Evolutionary conservation across 2,113 vertebrate species (phyloP).

Genomic region (Chroicocephalus ridibundus): DNA sequence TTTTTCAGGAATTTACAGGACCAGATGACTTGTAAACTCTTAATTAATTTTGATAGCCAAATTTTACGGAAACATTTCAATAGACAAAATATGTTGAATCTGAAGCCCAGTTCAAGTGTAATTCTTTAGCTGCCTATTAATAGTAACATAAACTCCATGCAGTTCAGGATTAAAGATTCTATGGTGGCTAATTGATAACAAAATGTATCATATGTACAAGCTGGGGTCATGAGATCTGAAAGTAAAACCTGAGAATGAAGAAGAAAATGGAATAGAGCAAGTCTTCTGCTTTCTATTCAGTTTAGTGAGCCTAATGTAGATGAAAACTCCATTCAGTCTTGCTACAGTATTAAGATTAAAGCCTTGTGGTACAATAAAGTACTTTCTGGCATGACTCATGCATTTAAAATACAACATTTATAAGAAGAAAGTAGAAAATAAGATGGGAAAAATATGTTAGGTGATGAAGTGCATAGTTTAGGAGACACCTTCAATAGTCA

Average conservation of each 20-base stretch:
- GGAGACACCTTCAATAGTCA: neutral
- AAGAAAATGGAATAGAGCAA: neutral
- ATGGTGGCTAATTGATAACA: neutral
- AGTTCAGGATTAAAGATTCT: neutral
- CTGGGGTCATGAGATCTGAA: neutral
- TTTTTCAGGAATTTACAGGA: neutral
- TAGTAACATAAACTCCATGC: neutral
- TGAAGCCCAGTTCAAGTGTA: neutral
- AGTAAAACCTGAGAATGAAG: neutral
- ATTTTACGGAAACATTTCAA: neutral
- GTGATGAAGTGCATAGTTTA: neutral
- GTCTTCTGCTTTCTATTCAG: neutral
- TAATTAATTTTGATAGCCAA: neutral
- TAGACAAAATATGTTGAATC: neutral
- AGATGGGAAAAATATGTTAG: neutral
- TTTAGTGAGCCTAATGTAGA: neutral
- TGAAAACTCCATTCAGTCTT: neutral
- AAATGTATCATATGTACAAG: neutral
- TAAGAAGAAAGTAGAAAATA: neutral
- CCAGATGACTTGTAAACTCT: neutral
- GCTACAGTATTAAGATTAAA: neutral
- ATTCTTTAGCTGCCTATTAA: neutral
- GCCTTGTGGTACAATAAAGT: neutral
- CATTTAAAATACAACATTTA: neutral
- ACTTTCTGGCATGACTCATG: neutral